Percentiles rank a stretch among this genome's conserved stretches.
These are phyloP conservation scores for Candidula unifasciata DNA, from an alignment of 2,888 invertebrate species.

Conservation along the genomic window DNA sequence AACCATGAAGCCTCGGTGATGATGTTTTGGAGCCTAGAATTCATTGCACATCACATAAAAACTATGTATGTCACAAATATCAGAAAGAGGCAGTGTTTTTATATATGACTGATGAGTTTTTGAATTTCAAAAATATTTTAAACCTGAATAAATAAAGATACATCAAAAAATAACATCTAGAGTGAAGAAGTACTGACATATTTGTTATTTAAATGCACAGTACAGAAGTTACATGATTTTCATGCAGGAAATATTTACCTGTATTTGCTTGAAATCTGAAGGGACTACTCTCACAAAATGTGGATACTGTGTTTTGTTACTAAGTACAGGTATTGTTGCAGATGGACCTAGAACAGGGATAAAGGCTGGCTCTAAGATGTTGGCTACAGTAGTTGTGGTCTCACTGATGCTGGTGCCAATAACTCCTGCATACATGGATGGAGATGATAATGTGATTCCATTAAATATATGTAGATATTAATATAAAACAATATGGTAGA, in stretches of 20 bases:
- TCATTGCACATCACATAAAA: no score
- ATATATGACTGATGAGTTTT: no score
- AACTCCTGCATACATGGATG: conserved; percentile 43
- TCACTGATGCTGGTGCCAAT: conserved; percentile 53
- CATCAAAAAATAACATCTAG: not conserved
- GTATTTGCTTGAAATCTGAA: conserved; percentile 53
- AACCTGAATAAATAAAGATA: not conserved
- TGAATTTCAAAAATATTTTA: no score
- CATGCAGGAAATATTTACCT: conserved; percentile 45
- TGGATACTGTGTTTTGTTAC: conserved; percentile 51
- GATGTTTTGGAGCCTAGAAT: no score
- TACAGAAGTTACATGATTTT: not conserved
- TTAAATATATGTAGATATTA: not conserved
- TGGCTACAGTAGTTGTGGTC: conserved; percentile 50
- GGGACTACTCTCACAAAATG: conserved; percentile 53
- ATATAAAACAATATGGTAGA: not conserved
- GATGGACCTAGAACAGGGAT: conserved; percentile 54
- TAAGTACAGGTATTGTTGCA: conserved; percentile 53
- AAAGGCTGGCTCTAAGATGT: conserved; percentile 43
- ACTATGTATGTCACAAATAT: no score
- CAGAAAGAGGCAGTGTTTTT: no score
- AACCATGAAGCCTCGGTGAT: no score
- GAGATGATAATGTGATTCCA: not conserved
- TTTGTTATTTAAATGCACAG: not conserved
- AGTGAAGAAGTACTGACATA: not conserved